Evolutionary conservation across 2,888 invertebrate species (phyloP).

Genomic region (Eudemis profundana): DNA sequence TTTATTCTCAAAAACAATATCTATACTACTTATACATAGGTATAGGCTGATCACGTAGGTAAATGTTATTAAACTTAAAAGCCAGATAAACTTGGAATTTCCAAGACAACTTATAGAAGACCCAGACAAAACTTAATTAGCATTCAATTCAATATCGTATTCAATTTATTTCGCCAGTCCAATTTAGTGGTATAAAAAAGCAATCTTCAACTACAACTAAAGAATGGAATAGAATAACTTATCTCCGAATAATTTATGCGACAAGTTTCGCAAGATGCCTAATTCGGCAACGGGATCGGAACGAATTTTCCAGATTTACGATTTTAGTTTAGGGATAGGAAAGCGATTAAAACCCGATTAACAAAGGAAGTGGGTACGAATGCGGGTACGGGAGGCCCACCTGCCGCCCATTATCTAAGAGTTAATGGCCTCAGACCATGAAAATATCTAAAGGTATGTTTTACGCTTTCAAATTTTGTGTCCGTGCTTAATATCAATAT

Average conservation of each 20-base stretch:
- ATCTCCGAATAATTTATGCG: slow-evolving; percentile 20
- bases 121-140: background rate
- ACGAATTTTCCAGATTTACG: slow-evolving; percentile 42
- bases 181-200: slow-evolving; percentile 3
- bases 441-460: slow-evolving; percentile 47
- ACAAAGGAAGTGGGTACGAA: slow-evolving; percentile 59
- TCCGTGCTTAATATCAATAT: too few species aligned
- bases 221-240: slow-evolving; percentile 24
- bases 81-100: background rate
- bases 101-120: background rate
- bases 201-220: slow-evolving; percentile 5
- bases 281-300: slow-evolving; percentile 27
- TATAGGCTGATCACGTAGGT: too few species aligned
- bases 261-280: slow-evolving; percentile 35
- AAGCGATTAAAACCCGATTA: slow-evolving; percentile 79
- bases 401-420: slow-evolving; percentile 64
- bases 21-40: too few species aligned
- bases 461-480: background rate
- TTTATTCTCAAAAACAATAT: too few species aligned
- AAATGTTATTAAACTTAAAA: background rate
- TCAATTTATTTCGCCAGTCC: background rate
- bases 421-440: slow-evolving; percentile 59
- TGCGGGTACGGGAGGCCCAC: slow-evolving; percentile 54
- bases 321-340: slow-evolving; percentile 62
- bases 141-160: background rate